Evolutionary conservation across 2,797 vertebrate species (phyloP), one percentile per base, ranked within the genome.

Genomic region (Morelia viridis): DNA sequence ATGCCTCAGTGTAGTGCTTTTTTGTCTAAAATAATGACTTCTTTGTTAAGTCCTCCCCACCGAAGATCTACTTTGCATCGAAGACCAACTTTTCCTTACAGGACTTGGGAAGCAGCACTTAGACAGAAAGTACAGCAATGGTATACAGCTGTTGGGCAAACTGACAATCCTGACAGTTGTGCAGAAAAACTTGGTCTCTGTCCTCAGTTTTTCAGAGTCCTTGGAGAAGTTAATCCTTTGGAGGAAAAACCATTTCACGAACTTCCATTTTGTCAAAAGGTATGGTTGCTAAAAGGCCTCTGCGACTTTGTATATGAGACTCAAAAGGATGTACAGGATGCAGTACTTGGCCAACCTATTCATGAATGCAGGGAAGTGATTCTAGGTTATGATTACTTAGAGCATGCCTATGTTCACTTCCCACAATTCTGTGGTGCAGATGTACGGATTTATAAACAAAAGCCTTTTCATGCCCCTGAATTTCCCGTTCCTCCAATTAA

Each of bases 381-480:
- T 96, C 98, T 99, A 95, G 99, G 99, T 88, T 99, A 99, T n/a
- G 99, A 99, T 96, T 97, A 98, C 93, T 97, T 98, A 94, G 99
- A 99, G 92, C 99, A 99, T 92, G 98, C 98, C 0, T 99, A 99
- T 90, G 98, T 99, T 96, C 99, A 99, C 97, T 99, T 99, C 92
- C 99, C 99, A 57, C 99, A 99, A 96, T 99, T 99, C 95, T 99
- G 99, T 94, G 99, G 99, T 62, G 99, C 99, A 56, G 99, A 99
- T 96, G 97, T 99, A 94, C 97, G 99, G 85, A 99, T 99, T 97
- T 99, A 99, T 95, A 98, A 98, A 96, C 99, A 99, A 96, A 99
- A 98, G 93, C 98, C 99, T 85, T 98, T 98, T 95, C 96, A 95
- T 85, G 98, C 98, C 64, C 98, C 98, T 58, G 96, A 98, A 86